Conservation (phyloP, 2,113 vertebrate species). For the Clarias gariepinus region DNA sequence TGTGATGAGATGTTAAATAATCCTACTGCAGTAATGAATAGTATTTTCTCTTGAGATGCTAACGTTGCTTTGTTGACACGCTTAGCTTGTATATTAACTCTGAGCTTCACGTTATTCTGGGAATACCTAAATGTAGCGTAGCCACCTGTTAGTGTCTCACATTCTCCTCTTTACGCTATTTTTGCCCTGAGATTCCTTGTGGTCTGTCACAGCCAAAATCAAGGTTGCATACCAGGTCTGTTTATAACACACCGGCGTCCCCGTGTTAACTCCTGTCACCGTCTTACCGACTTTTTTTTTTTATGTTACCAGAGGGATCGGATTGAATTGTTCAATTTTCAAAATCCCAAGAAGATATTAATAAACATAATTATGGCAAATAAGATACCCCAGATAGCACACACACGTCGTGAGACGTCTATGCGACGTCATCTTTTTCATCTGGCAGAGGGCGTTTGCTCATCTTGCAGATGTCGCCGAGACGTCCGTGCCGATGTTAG, state of each 20-base stretch:
- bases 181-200: neutral
- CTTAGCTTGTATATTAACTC: neutral
- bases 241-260: neutral
- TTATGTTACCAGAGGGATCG: neutral
- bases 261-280: too few relatives aligned
- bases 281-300: neutral
- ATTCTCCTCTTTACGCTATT: slow-evolving; percentile 17
- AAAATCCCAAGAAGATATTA: neutral
- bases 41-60: neutral
- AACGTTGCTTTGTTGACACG: neutral
- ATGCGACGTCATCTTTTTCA: too few relatives aligned
- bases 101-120: neutral
- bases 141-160: slow-evolving; percentile 26
- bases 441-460: too few relatives aligned
- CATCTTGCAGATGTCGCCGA: too few relatives aligned
- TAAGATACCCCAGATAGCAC: too few relatives aligned
- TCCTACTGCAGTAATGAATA: neutral
- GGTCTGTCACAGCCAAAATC: slow-evolving; percentile 1
- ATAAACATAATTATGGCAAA: neutral
- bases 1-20: neutral
- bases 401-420: too few relatives aligned
- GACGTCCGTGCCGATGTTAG: too few relatives aligned
- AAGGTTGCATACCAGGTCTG: slow-evolving; percentile 1
- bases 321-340: neutral
- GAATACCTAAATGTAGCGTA: slow-evolving; percentile 6